Evolutionary conservation across 2,113 vertebrate genomes (phyloP), one percentile per base, ranked within the genome.

Genomic region (Ammospiza caudacuta): DNA sequence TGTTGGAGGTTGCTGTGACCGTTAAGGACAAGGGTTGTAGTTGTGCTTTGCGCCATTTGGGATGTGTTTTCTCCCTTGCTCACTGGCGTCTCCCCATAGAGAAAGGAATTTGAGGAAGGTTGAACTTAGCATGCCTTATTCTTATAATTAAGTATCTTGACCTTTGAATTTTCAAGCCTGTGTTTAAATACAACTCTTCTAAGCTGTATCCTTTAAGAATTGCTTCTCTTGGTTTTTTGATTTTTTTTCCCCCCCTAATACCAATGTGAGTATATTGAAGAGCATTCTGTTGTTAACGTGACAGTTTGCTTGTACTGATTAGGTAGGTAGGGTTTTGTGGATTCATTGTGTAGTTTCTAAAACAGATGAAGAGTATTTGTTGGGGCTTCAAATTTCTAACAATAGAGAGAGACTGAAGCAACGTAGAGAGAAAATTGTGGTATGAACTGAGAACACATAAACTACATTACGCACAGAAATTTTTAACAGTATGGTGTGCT

Each of bases 221-320:
- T 68, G 28, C 11, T 58, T 58, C 25, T 55, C 12, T 46, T 37
- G 9, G 4, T n/a, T 57, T 27, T 27, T 8, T 18, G 12, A 27
- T 41, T 61, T 46, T 61, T 22, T 33, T 55, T 20, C 3, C n/a
- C 23, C 16, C 16, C 12, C 14, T 55, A 33, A 22, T 41, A 31
- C 9, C 55, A 61, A 5, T 35, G 37, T 46, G 13, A 24, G 2
- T 55, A 15, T 52, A 11, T 37, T 75, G 67, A 79, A 64, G 39
- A 83, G 24, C 44, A 11, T 55, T 82, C 12, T 54, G 1, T 44
- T 61, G 24, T 78, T 61, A 55, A 18, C 5, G 3, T 18, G 27
- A 27, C 8, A 37, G 1, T 64, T 88, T n/a, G 7, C 5, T 59
- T 3, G 0, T 80, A 31, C 20, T 27, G 9, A 1, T n/a, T 35